These are phyloP conservation scores for Nixonia krombeini DNA, from an alignment of 1,140 invertebrate species.

Conservation along the genomic window DNA sequence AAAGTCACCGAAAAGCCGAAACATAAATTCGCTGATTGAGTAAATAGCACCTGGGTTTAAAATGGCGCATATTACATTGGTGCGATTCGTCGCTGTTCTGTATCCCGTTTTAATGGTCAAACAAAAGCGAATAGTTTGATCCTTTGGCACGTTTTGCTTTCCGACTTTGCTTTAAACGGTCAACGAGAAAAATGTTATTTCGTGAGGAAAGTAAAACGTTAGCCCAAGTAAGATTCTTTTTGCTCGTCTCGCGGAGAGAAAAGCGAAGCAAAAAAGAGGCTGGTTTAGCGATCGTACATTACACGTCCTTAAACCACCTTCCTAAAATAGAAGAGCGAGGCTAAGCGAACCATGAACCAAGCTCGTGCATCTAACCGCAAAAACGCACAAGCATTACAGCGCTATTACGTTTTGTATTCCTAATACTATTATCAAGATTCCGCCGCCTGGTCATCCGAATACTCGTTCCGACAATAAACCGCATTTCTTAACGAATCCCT, in stretches of 20 bases:
- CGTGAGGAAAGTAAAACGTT: conserved; percentile 1
- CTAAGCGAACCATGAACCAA: conserved; percentile 1
- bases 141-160: background rate
- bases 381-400: background rate
- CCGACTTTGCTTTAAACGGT: background rate
- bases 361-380: conserved; percentile 1
- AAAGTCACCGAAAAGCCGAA: too few relatives aligned
- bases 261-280: conserved; percentile 1
- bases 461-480: background rate
- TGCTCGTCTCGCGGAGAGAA: background rate
- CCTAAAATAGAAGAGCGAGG: conserved; percentile 1
- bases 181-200: background rate
- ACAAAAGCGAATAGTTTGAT: background rate
- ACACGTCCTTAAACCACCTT: background rate
- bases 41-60: too few relatives aligned
- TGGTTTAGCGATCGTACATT: conserved; percentile 2
- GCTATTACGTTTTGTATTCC: conserved; percentile 3
- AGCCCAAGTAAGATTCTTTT: conserved; percentile 1
- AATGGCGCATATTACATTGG: too few relatives aligned
- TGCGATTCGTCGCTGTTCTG: too few relatives aligned
- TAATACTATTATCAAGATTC: conserved; percentile 2
- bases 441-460: background rate
- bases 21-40: too few relatives aligned
- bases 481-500: background rate
- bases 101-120: too few relatives aligned